Conservation (phyloP, 92 coral and sea anemone species). For the Siderastrea radians region DNA sequence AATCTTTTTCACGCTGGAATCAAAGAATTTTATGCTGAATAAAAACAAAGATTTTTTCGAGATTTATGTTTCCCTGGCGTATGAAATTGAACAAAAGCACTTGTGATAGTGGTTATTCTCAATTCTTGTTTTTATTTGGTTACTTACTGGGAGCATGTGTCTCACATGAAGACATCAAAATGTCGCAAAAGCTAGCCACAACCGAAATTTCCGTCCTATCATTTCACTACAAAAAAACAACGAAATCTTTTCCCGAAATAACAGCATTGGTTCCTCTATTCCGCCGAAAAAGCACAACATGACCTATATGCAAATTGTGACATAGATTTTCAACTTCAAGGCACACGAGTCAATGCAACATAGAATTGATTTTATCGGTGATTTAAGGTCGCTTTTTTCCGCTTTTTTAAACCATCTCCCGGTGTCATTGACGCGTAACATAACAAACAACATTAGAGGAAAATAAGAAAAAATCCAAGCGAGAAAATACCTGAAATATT, state of each 20-base stretch:
- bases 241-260: not conserved
- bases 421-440: not conserved
- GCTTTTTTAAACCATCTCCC: not conserved
- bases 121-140: slow-evolving; percentile 11
- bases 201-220: not conserved
- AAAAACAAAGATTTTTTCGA: slow-evolving; percentile 14
- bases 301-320: slow-evolving; percentile 50
- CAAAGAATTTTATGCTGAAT: not conserved
- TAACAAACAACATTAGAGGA: not conserved
- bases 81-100: slow-evolving; percentile 5
- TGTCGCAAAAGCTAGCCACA: not conserved
- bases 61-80: not conserved
- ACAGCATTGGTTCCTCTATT: not conserved
- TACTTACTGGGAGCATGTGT: slow-evolving; percentile 35
- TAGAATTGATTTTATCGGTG: slow-evolving; percentile 32
- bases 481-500: slow-evolving; percentile 61
- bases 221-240: not conserved
- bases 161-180: slow-evolving; percentile 2
- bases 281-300: slow-evolving; percentile 53
- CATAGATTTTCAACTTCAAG: slow-evolving; percentile 51
- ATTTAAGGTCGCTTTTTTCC: not conserved
- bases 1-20: slow-evolving; percentile 26
- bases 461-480: slow-evolving; percentile 9
- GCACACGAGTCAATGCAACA: slow-evolving; percentile 4
- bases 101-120: slow-evolving; percentile 12